phyloP scores from a whole-genome alignment of 1,140 invertebrate species.

The Leptinotarsa undecemlineata region DNA sequence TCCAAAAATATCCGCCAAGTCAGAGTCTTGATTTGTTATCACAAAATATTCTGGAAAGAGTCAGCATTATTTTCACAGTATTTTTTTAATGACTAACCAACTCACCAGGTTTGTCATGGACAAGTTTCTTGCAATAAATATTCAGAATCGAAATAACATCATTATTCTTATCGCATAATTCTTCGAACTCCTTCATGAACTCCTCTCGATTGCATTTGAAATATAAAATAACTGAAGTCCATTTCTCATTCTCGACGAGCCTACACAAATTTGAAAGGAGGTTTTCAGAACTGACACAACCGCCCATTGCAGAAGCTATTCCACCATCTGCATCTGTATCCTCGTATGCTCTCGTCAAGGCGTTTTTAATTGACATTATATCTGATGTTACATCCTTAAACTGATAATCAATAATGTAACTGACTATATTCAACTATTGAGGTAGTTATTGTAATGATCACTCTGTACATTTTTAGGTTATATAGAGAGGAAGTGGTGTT shows the following conservation, averaged over 20 bases:
- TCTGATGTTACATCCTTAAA: constrained; percentile 64
- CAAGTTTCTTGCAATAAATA: constrained; percentile 71
- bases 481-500: no score
- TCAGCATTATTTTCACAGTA: constrained; percentile 13
- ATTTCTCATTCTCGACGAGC: constrained; percentile 66
- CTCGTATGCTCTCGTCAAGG: constrained; percentile 61
- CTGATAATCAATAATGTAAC: constrained; percentile 43
- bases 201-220: constrained; percentile 65
- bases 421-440: no score
- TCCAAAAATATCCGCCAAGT: constrained; percentile 66
- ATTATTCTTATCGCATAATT: constrained; percentile 62
- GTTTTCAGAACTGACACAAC: constrained; percentile 51
- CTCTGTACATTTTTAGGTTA: no score
- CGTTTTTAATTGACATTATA: constrained; percentile 59
- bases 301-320: constrained; percentile 57
- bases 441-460: no score
- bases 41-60: constrained; percentile 51
- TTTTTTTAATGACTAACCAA: not conserved
- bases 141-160: constrained; percentile 70
- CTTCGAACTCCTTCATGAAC: constrained; percentile 65
- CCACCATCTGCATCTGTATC: constrained; percentile 63
- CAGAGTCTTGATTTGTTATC: constrained; percentile 56
- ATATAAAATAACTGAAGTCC: constrained; percentile 65
- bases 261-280: constrained; percentile 63
- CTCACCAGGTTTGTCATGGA: constrained; percentile 69